Percentiles rank a stretch among this genome's conserved stretches.
Evolutionary conservation across 2,797 vertebrate genomes (phyloP).

Genomic region (Poecilia wingei): DNA sequence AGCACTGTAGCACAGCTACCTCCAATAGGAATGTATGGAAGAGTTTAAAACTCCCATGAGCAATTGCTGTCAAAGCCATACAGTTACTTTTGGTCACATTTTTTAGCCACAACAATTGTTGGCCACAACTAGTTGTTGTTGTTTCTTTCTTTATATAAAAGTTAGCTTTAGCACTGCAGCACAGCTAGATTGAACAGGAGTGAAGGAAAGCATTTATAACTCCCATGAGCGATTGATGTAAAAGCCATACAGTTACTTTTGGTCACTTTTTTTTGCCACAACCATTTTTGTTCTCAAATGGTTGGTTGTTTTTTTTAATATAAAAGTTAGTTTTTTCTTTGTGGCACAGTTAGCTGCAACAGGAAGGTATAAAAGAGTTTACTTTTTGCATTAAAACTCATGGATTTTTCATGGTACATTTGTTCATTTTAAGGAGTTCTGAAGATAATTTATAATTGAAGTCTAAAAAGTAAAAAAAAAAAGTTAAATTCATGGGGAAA

Average conservation of each 20-base stretch:
- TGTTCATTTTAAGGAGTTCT: neutral
- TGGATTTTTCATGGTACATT: neutral
- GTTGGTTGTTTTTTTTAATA: neutral
- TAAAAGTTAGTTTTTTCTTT: neutral
- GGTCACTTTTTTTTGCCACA: neutral
- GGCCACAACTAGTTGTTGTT: neutral
- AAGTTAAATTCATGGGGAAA: neutral
- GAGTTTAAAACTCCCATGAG: no score
- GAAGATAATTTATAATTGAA: neutral
- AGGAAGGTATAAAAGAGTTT: no score
- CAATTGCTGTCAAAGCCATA: no score
- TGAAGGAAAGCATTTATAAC: neutral
- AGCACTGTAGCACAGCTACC: no score
- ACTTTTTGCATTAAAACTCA: neutral
- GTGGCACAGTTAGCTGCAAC: no score
- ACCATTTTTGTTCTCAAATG: neutral
- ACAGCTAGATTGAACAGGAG: neutral
- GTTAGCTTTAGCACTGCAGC: neutral
- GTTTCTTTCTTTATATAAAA: neutral
- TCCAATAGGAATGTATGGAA: no score
- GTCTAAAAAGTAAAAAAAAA: neutral
- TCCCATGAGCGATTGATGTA: neutral
- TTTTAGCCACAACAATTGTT: neutral
- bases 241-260: neutral
- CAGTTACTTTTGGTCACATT: no score